Evolutionary conservation across 2,888 invertebrate genomes (phyloP).

Genomic region (Rhagonycha lutea): DNA sequence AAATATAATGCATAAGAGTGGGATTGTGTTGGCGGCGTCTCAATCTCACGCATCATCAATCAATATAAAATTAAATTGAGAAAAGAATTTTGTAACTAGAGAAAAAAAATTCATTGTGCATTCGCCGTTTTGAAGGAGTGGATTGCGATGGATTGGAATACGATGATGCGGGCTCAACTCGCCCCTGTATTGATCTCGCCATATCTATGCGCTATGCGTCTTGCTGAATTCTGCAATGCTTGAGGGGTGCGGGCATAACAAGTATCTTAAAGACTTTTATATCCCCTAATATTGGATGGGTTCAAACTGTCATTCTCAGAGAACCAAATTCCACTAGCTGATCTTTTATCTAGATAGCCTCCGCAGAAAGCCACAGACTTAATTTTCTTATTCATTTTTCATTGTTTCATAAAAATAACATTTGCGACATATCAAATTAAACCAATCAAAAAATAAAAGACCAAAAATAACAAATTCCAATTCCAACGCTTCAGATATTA

Average conservation of each 20-base stretch:
- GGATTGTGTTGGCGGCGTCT: slow-evolving; percentile 15
- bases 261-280: slow-evolving; percentile 49
- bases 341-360: slow-evolving; percentile 45
- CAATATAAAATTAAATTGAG: slow-evolving; percentile 25
- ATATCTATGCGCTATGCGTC: slow-evolving; percentile 51
- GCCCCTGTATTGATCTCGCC: slow-evolving; percentile 47
- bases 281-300: slow-evolving; percentile 48
- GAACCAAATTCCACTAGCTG: slow-evolving; percentile 42
- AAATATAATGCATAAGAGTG: slow-evolving; percentile 19
- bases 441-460: not conserved
- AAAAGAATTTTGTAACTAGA: slow-evolving; percentile 22
- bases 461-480: not conserved
- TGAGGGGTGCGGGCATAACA: slow-evolving; percentile 34
- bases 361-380: slow-evolving; percentile 32
- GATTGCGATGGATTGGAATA: slow-evolving; percentile 45
- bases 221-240: slow-evolving; percentile 45
- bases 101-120: slow-evolving; percentile 42
- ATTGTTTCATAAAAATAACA: not conserved
- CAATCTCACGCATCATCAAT: slow-evolving; percentile 23
- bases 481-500: not conserved
- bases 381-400: slow-evolving; percentile 22
- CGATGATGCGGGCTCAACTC: slow-evolving; percentile 45
- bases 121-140: slow-evolving; percentile 39
- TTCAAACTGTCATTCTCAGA: slow-evolving; percentile 46
- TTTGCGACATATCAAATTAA: not conserved